Base-by-base conservation (phyloP, 2,797 vertebrate species). In the Arctocebus calabarensis region DNA sequence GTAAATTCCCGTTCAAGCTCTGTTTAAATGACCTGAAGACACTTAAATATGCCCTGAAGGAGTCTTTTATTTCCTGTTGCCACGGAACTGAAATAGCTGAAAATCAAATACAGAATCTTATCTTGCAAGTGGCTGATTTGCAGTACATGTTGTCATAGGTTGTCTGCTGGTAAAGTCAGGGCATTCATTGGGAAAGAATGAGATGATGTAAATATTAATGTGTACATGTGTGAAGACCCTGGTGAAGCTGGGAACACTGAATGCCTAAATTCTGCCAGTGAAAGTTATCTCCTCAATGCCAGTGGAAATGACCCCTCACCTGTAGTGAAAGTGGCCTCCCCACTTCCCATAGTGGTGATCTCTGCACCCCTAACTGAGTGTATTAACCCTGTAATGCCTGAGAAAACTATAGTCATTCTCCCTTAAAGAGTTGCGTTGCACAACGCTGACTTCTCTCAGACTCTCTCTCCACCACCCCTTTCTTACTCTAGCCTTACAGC, bases 361-460 rank as follows among this genome's bases (percentile, higher is more conserved):
- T 16, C 14, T 19, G 25, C 4, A 57, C 9, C 8, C 16, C 34
- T 23, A 73, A 17, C 2, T 62, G 27, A 34, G 20, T 2, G 48
- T 8, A 78, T 34, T 73, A 90, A 85, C 9, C 2, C 22, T 62
- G 52, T 17, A 23, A 5, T 37, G 5, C 4, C 59, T 20, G 5
- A 37, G 22, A 13, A 45, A 66, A 32, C 12, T 55, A 5, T 59
- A 40, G 11, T 40, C 13, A 6, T 57, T 2, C 64, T 32, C 2
- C 5, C 16, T 4, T 1, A 57, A 7, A 27, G 2, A 66, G 4
- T 7, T 7, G 11, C 3, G 13, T 45, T 5, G 17, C 7, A 74
- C 16, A 27, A 55, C 32, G 20, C 12, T 11, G n/a, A 3, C 27
- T 17, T 23, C 37, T 40, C 34, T 52, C 16, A 22, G 22, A 17